Base-by-base conservation (phyloP, 2,113 vertebrate genomes). In the Scytalopus superciliaris region DNA sequence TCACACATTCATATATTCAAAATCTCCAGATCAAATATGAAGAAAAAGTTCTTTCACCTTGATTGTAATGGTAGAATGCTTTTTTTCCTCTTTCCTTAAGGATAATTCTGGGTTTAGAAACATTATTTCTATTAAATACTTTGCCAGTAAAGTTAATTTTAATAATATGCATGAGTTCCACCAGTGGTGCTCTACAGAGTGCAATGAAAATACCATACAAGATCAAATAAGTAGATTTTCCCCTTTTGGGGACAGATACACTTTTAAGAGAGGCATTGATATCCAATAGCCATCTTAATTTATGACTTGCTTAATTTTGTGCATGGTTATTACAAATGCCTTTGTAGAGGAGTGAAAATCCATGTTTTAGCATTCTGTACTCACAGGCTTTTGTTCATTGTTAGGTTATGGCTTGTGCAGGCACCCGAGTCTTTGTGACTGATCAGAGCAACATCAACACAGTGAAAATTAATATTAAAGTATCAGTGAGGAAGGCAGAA, bases 1-100 rank as follows among this genome's bases (percentile, higher is more conserved):
- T 97, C 95, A 94, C 90, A 93, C 67, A 87, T 96, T 96, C 89
- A 95, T 92, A 66, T 91, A 97, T 96, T 97, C 92, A 79, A 88
- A 84, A 86, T 90, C 66, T 91, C 74, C 69, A 76, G 53, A 81
- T 87, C 68, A 77, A 37, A 79, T 24, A 69, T 1, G 21, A 87
- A 94, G 74, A 81, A 53, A 80, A 94, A 75, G 14, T 76, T 64
- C 24, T 87, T 92, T 95, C 45, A 56, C 77, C 63, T 75, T 72
- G 40, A 56, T 40, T 60, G 24, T 80, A 57, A 63, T 12, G 30
- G 33, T 49, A 59, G 39, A 67, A 63, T 27, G 14, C 3, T 27
- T 42, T 23, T 23, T 50, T 30, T 13, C 10, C 2, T 7, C 23
- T 68, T 84, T 87, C 12, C 63, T 85, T 80, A 69, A 91, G 47